Conservation (phyloP, 1,140 invertebrate species). For the Zeugodacus cucurbitae region DNA sequence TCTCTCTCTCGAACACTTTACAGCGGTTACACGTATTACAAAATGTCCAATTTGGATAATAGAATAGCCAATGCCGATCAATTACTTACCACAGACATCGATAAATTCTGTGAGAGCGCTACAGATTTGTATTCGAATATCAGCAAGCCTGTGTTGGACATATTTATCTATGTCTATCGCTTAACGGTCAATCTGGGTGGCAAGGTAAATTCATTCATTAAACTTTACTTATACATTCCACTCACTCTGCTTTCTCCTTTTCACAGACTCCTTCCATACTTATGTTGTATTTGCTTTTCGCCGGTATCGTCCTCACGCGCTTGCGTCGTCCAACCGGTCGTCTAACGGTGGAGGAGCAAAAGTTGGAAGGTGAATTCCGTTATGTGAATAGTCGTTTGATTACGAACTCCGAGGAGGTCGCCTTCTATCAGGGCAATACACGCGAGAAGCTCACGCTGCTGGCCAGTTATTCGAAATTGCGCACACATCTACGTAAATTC, state of each 20-base stretch:
- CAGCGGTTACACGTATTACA: constrained; percentile 96
- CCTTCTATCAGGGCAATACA: constrained; percentile 94
- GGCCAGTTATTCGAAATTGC: constrained; percentile 89
- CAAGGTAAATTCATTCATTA: constrained; percentile 63
- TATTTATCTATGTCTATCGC: constrained; percentile 92
- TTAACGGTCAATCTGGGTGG: constrained; percentile 88
- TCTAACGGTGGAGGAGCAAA: constrained; percentile 94
- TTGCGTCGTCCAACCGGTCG: constrained; percentile 83
- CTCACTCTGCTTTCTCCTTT: background rate
- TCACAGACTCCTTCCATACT: constrained; percentile 84
- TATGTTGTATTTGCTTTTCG: constrained; percentile 86
- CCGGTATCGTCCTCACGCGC: constrained; percentile 83
- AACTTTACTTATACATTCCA: background rate
- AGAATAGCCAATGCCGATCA: constrained; percentile 97
- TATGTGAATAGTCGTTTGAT: constrained; percentile 97
- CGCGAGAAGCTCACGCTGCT: constrained; percentile 90
- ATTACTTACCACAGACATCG: constrained; percentile 94
- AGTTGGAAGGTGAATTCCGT: constrained; percentile 96
- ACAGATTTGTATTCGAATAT: constrained; percentile 97
- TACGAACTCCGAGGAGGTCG: constrained; percentile 97
- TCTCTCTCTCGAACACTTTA: constrained; percentile 51
- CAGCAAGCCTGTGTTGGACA: constrained; percentile 96
- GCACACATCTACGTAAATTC: constrained; percentile 88
- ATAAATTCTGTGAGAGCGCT: constrained; percentile 96
- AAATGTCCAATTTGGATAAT: constrained; percentile 95